Conservation (phyloP, 2,888 invertebrate species). For the Melikaiella ostensackeni region DNA sequence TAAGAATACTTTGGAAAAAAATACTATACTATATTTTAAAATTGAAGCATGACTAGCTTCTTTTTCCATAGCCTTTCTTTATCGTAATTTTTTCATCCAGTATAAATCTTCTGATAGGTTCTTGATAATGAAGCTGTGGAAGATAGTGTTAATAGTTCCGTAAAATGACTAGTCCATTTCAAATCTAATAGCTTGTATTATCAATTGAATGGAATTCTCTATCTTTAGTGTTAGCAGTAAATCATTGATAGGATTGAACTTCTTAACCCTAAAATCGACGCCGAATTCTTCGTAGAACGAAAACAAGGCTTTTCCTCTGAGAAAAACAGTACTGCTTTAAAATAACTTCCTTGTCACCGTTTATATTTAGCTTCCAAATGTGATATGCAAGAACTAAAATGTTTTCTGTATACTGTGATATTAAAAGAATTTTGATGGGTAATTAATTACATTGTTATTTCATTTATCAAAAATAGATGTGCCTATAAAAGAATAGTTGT, state of each 20-base stretch:
- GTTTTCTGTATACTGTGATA: too few species aligned
- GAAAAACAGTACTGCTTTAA: too few species aligned
- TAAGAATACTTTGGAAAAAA: too few species aligned
- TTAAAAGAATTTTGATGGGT: too few species aligned
- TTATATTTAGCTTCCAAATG: too few species aligned
- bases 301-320: neutral
- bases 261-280: neutral
- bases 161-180: neutral
- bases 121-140: neutral
- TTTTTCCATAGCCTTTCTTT: neutral
- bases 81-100: neutral
- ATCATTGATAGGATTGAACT: neutral
- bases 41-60: too few species aligned
- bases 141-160: neutral
- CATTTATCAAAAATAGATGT: neutral
- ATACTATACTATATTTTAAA: too few species aligned
- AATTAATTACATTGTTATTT: too few species aligned
- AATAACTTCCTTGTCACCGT: too few species aligned
- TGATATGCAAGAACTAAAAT: too few species aligned
- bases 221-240: neutral
- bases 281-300: neutral
- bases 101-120: neutral
- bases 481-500: neutral
- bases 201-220: neutral
- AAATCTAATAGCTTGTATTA: neutral